Evolutionary conservation across 2,113 vertebrate genomes (phyloP), one percentile per base, ranked within the genome.

Genomic region (Cyprinus carpio): DNA sequence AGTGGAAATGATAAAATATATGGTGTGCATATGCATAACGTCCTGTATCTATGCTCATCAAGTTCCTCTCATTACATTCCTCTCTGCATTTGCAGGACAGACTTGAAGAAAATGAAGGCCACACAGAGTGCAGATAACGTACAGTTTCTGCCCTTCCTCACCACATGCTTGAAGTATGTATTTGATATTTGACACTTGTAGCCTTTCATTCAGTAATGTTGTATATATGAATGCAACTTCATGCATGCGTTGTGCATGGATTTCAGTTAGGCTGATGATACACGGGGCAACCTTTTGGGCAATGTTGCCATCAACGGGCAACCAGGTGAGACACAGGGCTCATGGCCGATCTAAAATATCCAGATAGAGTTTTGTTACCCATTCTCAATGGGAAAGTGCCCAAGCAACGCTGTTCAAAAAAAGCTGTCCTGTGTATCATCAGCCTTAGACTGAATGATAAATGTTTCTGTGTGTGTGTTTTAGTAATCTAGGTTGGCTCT

Each of bases 61-160:
- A 27, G 27, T 51, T 78, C 8, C 10, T 56, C 8, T 54, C 16
- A 51, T 74, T 8, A 49, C 18, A 40, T 27, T 29, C 20, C 0
- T 75, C 2, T 81, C 34, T 81, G 37, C 86, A 0, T 31, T 84
- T 87, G 23, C 75, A 99, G 97, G 89, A 94, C 94, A 16, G 97
- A 99, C 92, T 91, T 98, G 81, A 96, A 90, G 87, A 96, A 95
- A 90, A 99, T 99, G 96, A 87, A 89, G 84, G 87, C 87, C 1
- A 92, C 93, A 74, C 94, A 93, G 89, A 97, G 95, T 43, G 93
- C 97, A 84, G 97, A 97, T 43, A 96, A 94, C 54, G 93, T 99
- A 90, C 97, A 98, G 93, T 98, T 97, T 88, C 95, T 98, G 71
- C 97, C 97, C 31, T 98, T 97, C 89, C 96, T 98, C 89, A 97